These are phyloP conservation scores for Rhipidura dahli DNA, from an alignment of 2,113 vertebrate genomes.

Conservation along the genomic window DNA sequence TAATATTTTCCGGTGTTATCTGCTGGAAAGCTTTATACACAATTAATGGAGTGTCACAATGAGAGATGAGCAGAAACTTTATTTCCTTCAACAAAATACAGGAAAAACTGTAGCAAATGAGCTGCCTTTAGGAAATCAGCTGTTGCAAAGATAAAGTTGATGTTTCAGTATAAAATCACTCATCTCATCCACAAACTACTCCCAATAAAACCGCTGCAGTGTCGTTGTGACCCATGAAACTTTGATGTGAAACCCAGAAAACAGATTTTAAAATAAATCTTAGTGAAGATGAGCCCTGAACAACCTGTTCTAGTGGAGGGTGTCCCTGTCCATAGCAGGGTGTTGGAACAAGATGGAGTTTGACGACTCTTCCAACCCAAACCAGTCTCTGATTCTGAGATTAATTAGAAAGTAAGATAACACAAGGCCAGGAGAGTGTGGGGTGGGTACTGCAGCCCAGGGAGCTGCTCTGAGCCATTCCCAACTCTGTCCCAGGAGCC, in stretches of 20 bases:
- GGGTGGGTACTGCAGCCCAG: not conserved
- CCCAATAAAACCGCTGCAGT: rapidly evolving
- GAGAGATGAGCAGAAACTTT: not conserved
- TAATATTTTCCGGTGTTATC: not conserved
- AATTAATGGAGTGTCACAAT: not conserved
- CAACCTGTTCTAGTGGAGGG: not conserved
- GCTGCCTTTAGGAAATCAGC: not conserved
- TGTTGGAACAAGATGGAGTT: not conserved
- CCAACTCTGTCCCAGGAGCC: not conserved
- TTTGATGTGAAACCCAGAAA: not conserved
- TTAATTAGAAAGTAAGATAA: not conserved
- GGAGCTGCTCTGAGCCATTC: not conserved
- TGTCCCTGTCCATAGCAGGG: not conserved
- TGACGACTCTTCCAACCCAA: not conserved
- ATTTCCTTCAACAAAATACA: not conserved
- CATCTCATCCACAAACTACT: not conserved
- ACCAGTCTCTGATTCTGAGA: not conserved
- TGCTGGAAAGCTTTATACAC: not conserved
- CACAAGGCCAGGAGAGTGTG: not conserved
- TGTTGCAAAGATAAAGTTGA: not conserved
- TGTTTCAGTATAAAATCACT: not conserved
- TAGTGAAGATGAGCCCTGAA: not conserved
- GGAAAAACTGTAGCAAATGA: not conserved
- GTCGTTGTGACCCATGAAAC: not conserved
- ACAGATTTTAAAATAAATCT: not conserved